Evolutionary conservation across 2,888 invertebrate genomes (phyloP).

Genomic region (Myathropa florea): DNA sequence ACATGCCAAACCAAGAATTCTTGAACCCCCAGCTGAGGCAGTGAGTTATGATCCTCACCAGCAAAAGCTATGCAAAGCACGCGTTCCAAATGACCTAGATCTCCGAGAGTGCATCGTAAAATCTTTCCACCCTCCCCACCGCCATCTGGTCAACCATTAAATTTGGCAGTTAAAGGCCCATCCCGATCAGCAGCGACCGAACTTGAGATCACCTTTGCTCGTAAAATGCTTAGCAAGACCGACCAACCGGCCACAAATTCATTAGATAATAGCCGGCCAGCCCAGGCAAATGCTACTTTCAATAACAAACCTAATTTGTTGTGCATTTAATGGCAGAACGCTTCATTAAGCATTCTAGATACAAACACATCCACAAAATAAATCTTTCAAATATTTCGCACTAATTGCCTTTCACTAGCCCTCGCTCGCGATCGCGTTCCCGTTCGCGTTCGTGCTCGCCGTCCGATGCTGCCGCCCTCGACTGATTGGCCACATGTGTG

Average conservation of each 20-base stretch:
- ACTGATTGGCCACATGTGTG: neutral
- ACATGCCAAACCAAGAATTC: neutral
- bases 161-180: slow-evolving; percentile 9
- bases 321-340: slow-evolving; percentile 57
- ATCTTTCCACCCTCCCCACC: neutral
- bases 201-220: neutral
- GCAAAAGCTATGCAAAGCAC: neutral
- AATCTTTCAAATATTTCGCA: slow-evolving; percentile 61
- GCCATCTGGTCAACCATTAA: slow-evolving; percentile 3
- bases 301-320: slow-evolving; percentile 65
- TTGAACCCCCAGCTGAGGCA: neutral
- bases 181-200: neutral
- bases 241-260: slow-evolving; percentile 50
- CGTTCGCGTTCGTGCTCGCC: neutral
- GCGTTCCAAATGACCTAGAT: neutral
- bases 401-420: slow-evolving; percentile 47
- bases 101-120: neutral
- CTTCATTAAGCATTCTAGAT: slow-evolving; percentile 44
- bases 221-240: slow-evolving; percentile 46
- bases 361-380: slow-evolving; percentile 50
- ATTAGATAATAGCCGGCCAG: slow-evolving; percentile 53
- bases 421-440: neutral
- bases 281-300: slow-evolving; percentile 29
- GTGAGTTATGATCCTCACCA: neutral
- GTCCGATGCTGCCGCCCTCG: neutral